phyloP scores from a whole-genome alignment of 2,797 vertebrate species.

The Cyclopterus lumpus region DNA sequence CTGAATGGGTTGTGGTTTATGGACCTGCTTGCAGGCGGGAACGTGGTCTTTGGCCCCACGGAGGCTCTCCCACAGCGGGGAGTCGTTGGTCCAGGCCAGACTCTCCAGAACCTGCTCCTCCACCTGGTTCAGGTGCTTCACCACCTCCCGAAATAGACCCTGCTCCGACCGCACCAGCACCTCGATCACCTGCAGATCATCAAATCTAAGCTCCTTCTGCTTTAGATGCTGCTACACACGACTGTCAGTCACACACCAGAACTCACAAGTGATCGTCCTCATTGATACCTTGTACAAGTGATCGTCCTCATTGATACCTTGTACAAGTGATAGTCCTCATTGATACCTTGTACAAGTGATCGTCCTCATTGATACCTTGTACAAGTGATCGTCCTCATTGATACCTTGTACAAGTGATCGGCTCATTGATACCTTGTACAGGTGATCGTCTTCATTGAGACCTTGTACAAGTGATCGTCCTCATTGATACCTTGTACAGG shows the following conservation, averaged over 20 bases:
- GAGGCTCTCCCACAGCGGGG: constrained; percentile 89
- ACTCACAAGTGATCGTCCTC: neutral
- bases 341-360: too few relatives aligned
- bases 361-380: too few relatives aligned
- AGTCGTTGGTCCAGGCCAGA: constrained; percentile 88
- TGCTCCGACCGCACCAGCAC: constrained; percentile 92
- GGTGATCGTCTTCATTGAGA: too few relatives aligned
- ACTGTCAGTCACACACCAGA: too few relatives aligned
- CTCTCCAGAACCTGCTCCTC: constrained; percentile 93
- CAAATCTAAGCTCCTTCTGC: neutral
- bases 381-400: constrained; percentile 69
- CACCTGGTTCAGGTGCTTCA: constrained; percentile 92
- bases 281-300: too few relatives aligned
- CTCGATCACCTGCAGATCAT: constrained; percentile 89
- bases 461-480: neutral
- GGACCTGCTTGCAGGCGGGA: constrained; percentile 92
- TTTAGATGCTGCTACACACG: too few relatives aligned
- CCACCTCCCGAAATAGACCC: constrained; percentile 90
- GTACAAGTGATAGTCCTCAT: too few relatives aligned
- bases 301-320: too few relatives aligned
- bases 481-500: too few relatives aligned
- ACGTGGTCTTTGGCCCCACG: constrained; percentile 86
- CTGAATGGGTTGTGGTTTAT: neutral
- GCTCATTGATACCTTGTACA: too few relatives aligned
- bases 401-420: too few relatives aligned